Conservation (phyloP, 2,797 vertebrate species). For the Harpagifer antarcticus region DNA sequence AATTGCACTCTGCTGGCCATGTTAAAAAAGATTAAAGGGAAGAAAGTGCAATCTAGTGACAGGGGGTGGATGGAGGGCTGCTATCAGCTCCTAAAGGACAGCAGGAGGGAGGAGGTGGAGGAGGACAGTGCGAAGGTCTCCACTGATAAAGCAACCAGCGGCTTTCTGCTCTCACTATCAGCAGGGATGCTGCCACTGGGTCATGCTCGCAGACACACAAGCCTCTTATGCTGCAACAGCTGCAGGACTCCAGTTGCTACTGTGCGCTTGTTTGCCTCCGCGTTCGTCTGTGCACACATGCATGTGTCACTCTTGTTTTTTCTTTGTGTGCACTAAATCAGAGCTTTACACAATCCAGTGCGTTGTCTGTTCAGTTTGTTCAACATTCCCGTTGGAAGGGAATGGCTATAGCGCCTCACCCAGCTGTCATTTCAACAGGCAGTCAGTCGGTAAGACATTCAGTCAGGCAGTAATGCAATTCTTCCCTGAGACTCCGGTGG, state of each 20-base stretch:
- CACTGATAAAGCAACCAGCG: slow-evolving; percentile 52
- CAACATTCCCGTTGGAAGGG: slow-evolving; percentile 28
- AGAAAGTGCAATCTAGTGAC: slow-evolving; percentile 52
- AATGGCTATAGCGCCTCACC: slow-evolving; percentile 39
- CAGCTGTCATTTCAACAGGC: slow-evolving; percentile 74
- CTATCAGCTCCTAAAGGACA: slow-evolving; percentile 53
- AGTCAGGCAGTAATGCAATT: slow-evolving; percentile 44
- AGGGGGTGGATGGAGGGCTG: slow-evolving; percentile 35
- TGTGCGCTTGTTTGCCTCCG: slow-evolving; percentile 40
- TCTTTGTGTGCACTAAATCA: slow-evolving; percentile 41
- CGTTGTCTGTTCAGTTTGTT: slow-evolving; percentile 43
- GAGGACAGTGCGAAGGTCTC: slow-evolving; percentile 28
- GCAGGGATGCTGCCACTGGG: slow-evolving; percentile 62
- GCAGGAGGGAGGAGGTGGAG: slow-evolving; percentile 35
- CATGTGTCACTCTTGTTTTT: slow-evolving; percentile 59
- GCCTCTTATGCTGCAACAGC: slow-evolving; percentile 71
- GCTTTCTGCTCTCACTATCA: slow-evolving; percentile 42
- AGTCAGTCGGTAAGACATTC: slow-evolving; percentile 38
- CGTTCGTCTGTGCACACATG: slow-evolving; percentile 54
- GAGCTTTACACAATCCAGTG: slow-evolving; percentile 42
- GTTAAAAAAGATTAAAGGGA: slow-evolving; percentile 66
- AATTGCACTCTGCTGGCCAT: slow-evolving; percentile 55
- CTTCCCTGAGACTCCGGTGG: slow-evolving; percentile 34
- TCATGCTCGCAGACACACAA: slow-evolving; percentile 55
- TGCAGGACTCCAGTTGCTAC: slow-evolving; percentile 72